Base-by-base conservation (phyloP, 2,113 vertebrate genomes). In the Saccopteryx leptura region DNA sequence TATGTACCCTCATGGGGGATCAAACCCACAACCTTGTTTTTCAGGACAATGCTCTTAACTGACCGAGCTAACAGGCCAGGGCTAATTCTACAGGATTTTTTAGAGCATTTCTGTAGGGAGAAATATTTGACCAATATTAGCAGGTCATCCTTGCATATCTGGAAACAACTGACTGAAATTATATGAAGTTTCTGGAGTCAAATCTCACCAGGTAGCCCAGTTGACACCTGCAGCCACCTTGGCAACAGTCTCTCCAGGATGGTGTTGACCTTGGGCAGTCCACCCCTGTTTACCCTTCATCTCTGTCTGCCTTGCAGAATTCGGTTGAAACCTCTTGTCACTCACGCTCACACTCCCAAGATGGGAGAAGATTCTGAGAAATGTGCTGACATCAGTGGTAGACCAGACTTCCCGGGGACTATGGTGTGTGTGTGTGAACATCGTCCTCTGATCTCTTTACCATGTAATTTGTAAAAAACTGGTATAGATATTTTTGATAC, bases 161-260 rank as follows among this genome's bases (percentile, higher is more conserved):
- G n/a, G n/a, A n/a, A n/a, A n/a, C n/a, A n/a, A n/a, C n/a, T n/a
- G n/a, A n/a, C n/a, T n/a, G n/a, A n/a, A n/a, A 0, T 4, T 6
- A 0, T 1, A 54, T 19, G 28, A 14, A 1, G 0, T 52, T 79
- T 74, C 66, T 68, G 74, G 89, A 9, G 10, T 13, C n/a, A 6
- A 23, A 39, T 15, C 9, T 54, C 10, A 23, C 9, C 10, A 4
- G 0, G 17, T 12, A 19, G 6, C 69, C 13, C 14, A 21, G 4
- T 5, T 17, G 21, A 9, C 12, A 1, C 19, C 13, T 1, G 0
- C 0, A 2, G 31, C n/a, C 61, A 8, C 18, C 13, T 48, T 13
- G 72, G 28, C 83, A 7, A 5, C 58, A 84, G 24, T 5, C 19
- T 75, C n/a, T 76, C 95, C 61, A 56, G 54, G 69, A 1, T 46